Base-by-base conservation (phyloP, 2,888 invertebrate genomes). In the Germaria angustata region DNA sequence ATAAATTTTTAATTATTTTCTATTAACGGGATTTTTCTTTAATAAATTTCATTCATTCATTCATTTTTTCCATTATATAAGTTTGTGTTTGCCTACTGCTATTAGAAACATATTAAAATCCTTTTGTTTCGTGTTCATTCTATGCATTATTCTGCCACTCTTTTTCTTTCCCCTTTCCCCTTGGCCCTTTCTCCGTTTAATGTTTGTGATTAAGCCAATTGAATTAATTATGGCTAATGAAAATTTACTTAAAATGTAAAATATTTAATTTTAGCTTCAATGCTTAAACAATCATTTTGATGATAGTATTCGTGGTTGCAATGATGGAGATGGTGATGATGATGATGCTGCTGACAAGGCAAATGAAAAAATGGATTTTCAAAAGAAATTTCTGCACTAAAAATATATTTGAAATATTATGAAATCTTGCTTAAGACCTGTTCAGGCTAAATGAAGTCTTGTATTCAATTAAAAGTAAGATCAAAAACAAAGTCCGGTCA, bases 191-290 rank as follows among this genome's bases (percentile, higher is more conserved):
- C 11, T n/a, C 24, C 11, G 2, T 13, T 32, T 39, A 8, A 41
- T 65, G 24, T 76, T 63, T 41, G 15, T 36, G 53, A 46, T 65
- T 81, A 81, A 73, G 79, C 71, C 78, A 83, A 88, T 88, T 87
- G 87, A 88, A 88, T 88, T 88, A 89, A 89, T 89, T 88, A 88
- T 88, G 86, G 87, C 87, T 89, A 88, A 88, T 88, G 88, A 87
- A 88, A 88, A 87, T 87, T 88, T 87, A 72, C 57, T 80, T 80
- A 68, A 72, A 80, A 68, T 78, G 66, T 75, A 79, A 75, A 82
- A 75, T 82, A 82, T 79, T 59, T 53, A 82, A 75, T 82, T 82
- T 82, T 49, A 49, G 75, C 75, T 65, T 69, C 44, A 57, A 51
- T 66, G 71, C 71, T 66, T 20, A 46, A 61, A 49, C 32, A 55